A percentile compares a stretch with the other conserved stretches of the same genome.
phyloP scores from a whole-genome alignment of 1,140 invertebrate species.

The Lamellibrachia luymesi region DNA sequence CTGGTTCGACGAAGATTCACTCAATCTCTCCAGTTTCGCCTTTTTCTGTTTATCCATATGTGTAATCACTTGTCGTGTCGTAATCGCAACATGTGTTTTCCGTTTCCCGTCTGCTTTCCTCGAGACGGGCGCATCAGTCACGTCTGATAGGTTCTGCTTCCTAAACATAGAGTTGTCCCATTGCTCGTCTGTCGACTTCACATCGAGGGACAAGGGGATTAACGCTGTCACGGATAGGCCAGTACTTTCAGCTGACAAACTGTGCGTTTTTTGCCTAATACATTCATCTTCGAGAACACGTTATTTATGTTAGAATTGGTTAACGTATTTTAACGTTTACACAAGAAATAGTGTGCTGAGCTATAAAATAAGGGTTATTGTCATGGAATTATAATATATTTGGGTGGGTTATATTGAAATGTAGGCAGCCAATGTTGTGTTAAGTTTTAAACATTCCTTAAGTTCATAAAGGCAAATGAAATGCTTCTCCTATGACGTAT shows the following conservation, averaged over 20 bases:
- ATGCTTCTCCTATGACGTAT: neutral
- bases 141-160: neutral
- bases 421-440: neutral
- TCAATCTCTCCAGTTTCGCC: neutral
- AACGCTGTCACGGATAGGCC: no score
- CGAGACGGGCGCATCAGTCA: neutral
- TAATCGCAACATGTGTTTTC: neutral
- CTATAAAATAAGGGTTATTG: no score
- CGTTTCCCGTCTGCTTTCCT: neutral
- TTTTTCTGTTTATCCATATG: slow-evolving; percentile 5
- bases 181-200: neutral
- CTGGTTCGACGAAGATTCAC: neutral
- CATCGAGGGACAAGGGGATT: neutral
- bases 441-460: neutral
- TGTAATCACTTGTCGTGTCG: neutral
- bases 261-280: neutral
- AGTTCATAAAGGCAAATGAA: neutral
- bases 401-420: no score
- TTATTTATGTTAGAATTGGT: neutral
- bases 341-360: no score
- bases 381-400: no score
- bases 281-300: neutral
- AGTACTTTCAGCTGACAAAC: no score
- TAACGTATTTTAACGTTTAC: no score
- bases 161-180: neutral